phyloP scores from a whole-genome alignment of 2,888 invertebrate genomes.

The Nomada fucata region DNA sequence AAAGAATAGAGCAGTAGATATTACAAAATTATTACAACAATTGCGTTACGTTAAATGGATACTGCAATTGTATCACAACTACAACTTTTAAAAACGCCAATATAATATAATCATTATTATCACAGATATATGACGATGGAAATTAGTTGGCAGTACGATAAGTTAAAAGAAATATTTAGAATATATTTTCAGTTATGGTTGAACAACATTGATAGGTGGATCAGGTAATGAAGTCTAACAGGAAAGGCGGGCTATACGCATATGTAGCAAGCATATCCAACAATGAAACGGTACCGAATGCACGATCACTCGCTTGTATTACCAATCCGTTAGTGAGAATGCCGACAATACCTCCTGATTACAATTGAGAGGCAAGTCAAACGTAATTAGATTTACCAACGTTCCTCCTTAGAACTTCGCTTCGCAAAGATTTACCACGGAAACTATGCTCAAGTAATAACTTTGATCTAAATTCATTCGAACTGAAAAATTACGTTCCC shows the following conservation, averaged over 20 bases:
- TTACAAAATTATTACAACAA: too few species aligned
- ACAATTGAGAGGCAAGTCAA: slow-evolving; percentile 4
- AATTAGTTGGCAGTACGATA: too few species aligned
- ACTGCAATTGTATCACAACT: too few species aligned
- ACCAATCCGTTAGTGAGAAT: slow-evolving; percentile 40
- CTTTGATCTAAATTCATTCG: neutral
- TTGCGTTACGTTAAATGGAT: too few species aligned
- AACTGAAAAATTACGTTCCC: too few species aligned
- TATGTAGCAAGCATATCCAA: slow-evolving; percentile 20
- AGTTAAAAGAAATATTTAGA: too few species aligned
- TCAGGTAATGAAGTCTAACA: slow-evolving; percentile 33
- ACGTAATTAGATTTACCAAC: neutral
- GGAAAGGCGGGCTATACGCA: slow-evolving; percentile 37
- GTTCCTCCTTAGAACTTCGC: neutral
- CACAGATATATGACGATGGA: too few species aligned
- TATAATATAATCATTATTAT: too few species aligned
- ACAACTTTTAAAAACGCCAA: too few species aligned
- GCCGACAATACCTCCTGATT: slow-evolving; percentile 20
- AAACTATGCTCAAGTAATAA: neutral
- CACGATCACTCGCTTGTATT: slow-evolving; percentile 43
- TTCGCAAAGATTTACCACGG: neutral
- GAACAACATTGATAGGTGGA: slow-evolving; percentile 21
- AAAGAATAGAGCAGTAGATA: too few species aligned
- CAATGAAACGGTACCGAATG: slow-evolving; percentile 65
- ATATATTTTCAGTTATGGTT: neutral